Conservation (phyloP, 2,113 vertebrate genomes). For the Platycercus adscitus region DNA sequence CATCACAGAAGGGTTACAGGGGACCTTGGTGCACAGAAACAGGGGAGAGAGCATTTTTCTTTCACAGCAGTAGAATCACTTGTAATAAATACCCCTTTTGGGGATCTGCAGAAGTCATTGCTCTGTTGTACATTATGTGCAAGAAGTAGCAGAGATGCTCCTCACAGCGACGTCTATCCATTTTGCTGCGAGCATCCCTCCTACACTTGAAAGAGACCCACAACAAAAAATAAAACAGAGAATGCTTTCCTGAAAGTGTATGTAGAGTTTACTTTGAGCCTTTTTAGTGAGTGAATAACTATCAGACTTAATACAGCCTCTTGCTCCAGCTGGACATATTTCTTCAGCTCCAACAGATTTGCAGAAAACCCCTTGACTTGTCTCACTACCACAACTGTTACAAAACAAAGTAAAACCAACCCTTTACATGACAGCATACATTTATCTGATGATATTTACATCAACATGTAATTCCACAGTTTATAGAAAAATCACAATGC, state of each 20-base stretch:
- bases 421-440: not conserved
- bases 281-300: not conserved
- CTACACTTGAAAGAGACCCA: not conserved
- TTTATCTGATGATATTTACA: not conserved
- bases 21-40: not conserved
- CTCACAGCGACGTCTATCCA: not conserved
- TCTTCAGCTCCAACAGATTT: not conserved
- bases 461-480: not conserved
- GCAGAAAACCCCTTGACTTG: not conserved
- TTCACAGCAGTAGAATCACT: not conserved
- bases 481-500: not conserved
- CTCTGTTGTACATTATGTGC: not conserved
- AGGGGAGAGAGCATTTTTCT: not conserved
- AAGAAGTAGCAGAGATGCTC: not conserved
- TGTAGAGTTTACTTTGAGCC: not conserved
- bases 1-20: not conserved
- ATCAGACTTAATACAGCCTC: not conserved
- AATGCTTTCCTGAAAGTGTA: not conserved
- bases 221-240: not conserved
- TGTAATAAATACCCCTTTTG: not conserved
- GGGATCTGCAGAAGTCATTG: not conserved
- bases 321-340: not conserved
- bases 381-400: not conserved
- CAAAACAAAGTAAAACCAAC: not conserved
- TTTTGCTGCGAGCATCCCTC: not conserved